Base-by-base conservation (phyloP, 2,888 invertebrate species). In the Sepiola atlantica region DNA sequence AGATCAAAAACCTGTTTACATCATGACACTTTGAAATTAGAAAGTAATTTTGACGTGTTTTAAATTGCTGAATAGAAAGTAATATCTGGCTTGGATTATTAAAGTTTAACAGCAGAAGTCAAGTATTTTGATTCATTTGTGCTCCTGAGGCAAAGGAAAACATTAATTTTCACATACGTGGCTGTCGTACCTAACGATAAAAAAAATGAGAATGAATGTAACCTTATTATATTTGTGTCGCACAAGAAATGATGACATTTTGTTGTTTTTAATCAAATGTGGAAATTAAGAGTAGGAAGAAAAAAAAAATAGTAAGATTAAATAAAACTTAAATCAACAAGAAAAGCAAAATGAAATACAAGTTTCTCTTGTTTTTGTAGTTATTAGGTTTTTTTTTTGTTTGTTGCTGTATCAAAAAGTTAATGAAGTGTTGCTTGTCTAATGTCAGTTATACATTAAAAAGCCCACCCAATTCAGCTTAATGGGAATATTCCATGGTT, bases 401-500 rank as follows among this genome's bases (percentile, higher is more conserved):
- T n/a, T 77, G n/a, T 4, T 77, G 77, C n/a, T 77, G 77, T n/a
- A 32, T n/a, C 16, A n/a, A 77, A 77, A 32, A n/a, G n/a, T 77
- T 16, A 77, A 77, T 77, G 77, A 77, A 77, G 77, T 77, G 77
- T 77, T 77, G 77, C 77, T 32, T 77, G 77, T 77, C 77, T 77
- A 77, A 77, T 77, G 77, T 77, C 77, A 77, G n/a, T 77, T n/a
- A 32, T 77, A 77, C 77, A 77, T n/a, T 77, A 77, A 77, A 77
- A 77, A 77, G 77, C 77, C 12, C n/a, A 77, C 77, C n/a, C n/a
- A n/a, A 32, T 77, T 32, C 77, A 77, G n/a, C 77, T 77, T n/a
- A 77, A 77, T n/a, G 12, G 0, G 2, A 12, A 2, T 77, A 28
- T 77, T n/a, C n/a, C 1, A 77, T 77, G n/a, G 77, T 77, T n/a